phyloP scores from a whole-genome alignment of 2,797 vertebrate genomes.

The Pseudotriccus pelzelni region DNA sequence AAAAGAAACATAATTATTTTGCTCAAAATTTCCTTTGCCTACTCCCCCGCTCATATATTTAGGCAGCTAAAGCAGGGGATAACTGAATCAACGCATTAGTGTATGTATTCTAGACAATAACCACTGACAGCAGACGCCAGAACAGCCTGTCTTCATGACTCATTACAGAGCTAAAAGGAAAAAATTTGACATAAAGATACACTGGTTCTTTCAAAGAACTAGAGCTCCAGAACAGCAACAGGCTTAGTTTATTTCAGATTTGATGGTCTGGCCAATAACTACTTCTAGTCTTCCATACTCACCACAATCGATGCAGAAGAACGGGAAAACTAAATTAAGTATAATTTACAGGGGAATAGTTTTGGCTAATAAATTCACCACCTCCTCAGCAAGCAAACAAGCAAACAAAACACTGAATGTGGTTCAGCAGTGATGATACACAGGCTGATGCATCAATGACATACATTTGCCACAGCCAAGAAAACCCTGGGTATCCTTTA shows the following conservation, averaged over 20 bases:
- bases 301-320: neutral
- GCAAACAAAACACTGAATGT: neutral
- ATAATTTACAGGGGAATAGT: neutral
- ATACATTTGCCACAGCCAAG: neutral
- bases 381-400: conserved; percentile 1
- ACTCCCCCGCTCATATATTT: neutral
- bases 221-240: neutral
- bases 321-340: neutral
- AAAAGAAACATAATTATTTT: conserved; percentile 22
- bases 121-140: neutral
- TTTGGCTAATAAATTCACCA: conserved; percentile 39
- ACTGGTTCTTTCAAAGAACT: conserved; percentile 6
- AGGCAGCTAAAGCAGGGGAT: neutral
- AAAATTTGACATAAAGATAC: neutral
- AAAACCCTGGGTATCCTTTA: neutral
- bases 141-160: conserved; percentile 22
- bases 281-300: neutral
- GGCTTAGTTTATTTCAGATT: neutral
- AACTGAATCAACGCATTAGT: conserved; percentile 12
- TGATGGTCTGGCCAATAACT: neutral
- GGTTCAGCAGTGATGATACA: neutral
- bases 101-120: conserved; percentile 42
- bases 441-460: conserved; percentile 7
- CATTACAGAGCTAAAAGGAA: conserved; percentile 9
- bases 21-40: conserved; percentile 32